Evolutionary conservation across 2,888 invertebrate species (phyloP), one percentile per base, ranked within the genome.

Genomic region (Leucoma salicis): DNA sequence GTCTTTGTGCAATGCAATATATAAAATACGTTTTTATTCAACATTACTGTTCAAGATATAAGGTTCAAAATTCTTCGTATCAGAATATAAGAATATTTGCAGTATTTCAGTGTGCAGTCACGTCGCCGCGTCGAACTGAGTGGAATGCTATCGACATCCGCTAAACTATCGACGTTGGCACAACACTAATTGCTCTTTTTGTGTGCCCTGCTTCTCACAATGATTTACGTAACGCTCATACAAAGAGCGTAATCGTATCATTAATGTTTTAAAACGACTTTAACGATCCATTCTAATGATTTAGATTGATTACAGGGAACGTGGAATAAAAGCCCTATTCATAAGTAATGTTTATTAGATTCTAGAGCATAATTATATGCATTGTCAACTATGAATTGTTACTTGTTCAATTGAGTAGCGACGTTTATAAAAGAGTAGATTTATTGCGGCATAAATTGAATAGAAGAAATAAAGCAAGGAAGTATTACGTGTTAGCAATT

Each of bases 101-200:
- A 50, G 59, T 67, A 77, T 81, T 82, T 74, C 77, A 76, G 69
- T 76, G 76, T 76, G 79, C 78, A 82, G 82, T 80, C 84, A 82
- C 84, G 83, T 83, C 73, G 82, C 80, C 84, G 81, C 84, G 83
- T 83, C 73, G 74, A 61, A 70, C 70, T 70, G 73, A 58, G 65
- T 70, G 81, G 82, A 79, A 83, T 81, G 74, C 72, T 84, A 86
- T 87, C 86, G 86, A 87, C 86, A 83, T 85, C 79, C 83, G 82
- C 78, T 78, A 78, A 84, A 83, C 85, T 83, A 85, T 86, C 84
- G 83, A 85, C 82, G 72, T 63, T 65, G 69, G 80, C 74, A 71
- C 87, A 83, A 73, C 87, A 82, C 87, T 88, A 88, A 85, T 85
- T 85, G 83, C 77, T 78, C 78, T 83, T 84, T 88, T 87, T 78